These are phyloP conservation scores for Myiothlypis coronata DNA, from an alignment of 2,797 vertebrate species.

Conservation along the genomic window DNA sequence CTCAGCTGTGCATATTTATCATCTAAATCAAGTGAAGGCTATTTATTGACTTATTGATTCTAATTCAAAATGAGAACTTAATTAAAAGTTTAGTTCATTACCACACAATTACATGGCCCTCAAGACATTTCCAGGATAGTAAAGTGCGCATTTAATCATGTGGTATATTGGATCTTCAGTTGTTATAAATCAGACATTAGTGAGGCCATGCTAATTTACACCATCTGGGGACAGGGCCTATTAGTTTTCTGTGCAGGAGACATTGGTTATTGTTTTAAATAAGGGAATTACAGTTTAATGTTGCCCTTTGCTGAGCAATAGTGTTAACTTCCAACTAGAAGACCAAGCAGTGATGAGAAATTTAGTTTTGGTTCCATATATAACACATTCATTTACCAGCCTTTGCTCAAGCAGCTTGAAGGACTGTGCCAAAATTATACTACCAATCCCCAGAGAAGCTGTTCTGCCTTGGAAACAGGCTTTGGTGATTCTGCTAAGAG, in stretches of 20 bases:
- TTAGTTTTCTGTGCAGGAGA: constrained; percentile 49
- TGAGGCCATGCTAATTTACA: constrained; percentile 32
- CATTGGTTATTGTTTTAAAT: constrained; percentile 49
- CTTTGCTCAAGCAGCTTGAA: neutral
- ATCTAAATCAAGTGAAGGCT: constrained; percentile 53
- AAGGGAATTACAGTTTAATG: neutral
- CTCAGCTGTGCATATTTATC: constrained; percentile 64
- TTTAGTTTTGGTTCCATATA: neutral
- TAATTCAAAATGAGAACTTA: constrained; percentile 65
- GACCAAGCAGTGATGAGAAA: neutral
- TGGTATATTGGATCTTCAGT: constrained; percentile 34
- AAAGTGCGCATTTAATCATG: constrained; percentile 58
- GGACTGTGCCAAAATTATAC: neutral
- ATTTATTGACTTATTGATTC: constrained; percentile 70
- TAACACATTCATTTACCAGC: neutral
- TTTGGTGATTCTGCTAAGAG: neutral
- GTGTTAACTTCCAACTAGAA: constrained; percentile 23
- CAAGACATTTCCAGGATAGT: constrained; percentile 50
- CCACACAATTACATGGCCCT: constrained; percentile 57
- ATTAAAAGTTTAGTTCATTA: constrained; percentile 69
- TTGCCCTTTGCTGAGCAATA: constrained; percentile 50
- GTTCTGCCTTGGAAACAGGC: neutral
- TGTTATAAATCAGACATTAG: constrained; percentile 60
- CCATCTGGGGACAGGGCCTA: constrained; percentile 51
- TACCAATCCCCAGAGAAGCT: neutral